Evolutionary conservation across 2,113 vertebrate species (phyloP), one percentile per base, ranked within the genome.

Genomic region (Xiphophorus couchianus): DNA sequence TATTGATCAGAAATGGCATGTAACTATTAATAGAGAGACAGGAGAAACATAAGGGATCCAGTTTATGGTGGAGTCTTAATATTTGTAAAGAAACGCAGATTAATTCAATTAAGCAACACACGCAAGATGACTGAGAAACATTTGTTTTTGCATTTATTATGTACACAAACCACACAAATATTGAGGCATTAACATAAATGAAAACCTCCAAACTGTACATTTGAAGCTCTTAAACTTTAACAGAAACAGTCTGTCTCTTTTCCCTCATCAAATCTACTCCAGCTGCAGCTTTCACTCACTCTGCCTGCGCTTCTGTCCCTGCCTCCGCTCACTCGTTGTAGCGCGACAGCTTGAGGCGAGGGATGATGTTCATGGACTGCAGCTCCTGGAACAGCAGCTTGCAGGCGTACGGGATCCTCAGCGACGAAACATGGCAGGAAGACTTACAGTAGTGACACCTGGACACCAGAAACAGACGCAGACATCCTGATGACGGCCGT

Each of bases 381-480:
- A 99, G 92, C 73, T 99, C 98, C 91, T 99, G 98, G 91, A 99
- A 99, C 63, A 99, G 95, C 85, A 99, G 95, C 90, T 99, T 99
- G 93, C 98, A 99, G 90, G 98, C 97, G 0, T 99, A 99, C 0
- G 98, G 98, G 75, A 99, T 99, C 5, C 97, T 95, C 73, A 99
- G 94, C 15, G 98, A 98, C 7, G 98, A 99, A 39, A 99, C 98
- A 0, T 98, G 97, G 58, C 98, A 99, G 0, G 98, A 99, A 0
- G 98, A 99, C 76, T 98, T 98, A 89, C 98, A 99, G 93, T 96
- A 99, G 93, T 99, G 98, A 87, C 98, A 99, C 97, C 98, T 99
- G 92, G 9, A 88, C 68, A 63, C 54, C 0, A 28, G 29, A 83
- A 37, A 77, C 19, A 27, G 10, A 37, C 10, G 35, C 35, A 35